Evolutionary conservation across 92 coral and sea anemone species (phyloP), one percentile per base, ranked within the genome.

Genomic region (Galaxea fascicularis): DNA sequence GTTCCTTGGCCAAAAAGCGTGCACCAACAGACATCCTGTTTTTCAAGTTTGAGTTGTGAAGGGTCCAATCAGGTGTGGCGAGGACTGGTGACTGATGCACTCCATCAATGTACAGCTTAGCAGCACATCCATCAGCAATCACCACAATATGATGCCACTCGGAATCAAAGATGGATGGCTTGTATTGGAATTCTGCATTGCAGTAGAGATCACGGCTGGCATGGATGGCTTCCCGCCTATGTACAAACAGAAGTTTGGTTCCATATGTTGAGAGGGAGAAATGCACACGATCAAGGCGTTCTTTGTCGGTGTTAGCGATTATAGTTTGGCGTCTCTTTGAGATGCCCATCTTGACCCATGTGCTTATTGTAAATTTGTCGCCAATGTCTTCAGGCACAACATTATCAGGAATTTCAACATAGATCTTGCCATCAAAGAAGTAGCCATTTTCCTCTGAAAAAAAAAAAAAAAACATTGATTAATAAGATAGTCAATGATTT

Each of bases 61-160:
- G 89, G 22, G 97, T 94, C 92, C 94, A 95, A 83, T 95, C 90
- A 11, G 95, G 74, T 47, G 84, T 90, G 16, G 80, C 45, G 17
- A 77, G 66, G 47, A 51, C 74, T 24, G 95, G 75, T 8, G 72
- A 31, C 49, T 75, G 69, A 46, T 77, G 82, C 46, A 77, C 63
- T 20, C 95, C 95, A 82, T 91, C 96, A 9, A 95, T 78, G 71
- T 76, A 89, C 87, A 90, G 52, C 82, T 74, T 91, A 24, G 89
- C 91, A 53, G 75, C 28, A 24, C 98, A 93, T 30, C 97, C 94
- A 31, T 83, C 87, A 4, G 92, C 98, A 13, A 93, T 81, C 28
- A 91, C 85, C 0, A 91, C 69, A 41, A 97, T 76, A 28, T 97
- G 99, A 82, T 97, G 99, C 99, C 99, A 97, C 52, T 86, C 77